phyloP scores from a whole-genome alignment of 2,797 vertebrate genomes.

The Aselliscus stoliczkanus region DNA sequence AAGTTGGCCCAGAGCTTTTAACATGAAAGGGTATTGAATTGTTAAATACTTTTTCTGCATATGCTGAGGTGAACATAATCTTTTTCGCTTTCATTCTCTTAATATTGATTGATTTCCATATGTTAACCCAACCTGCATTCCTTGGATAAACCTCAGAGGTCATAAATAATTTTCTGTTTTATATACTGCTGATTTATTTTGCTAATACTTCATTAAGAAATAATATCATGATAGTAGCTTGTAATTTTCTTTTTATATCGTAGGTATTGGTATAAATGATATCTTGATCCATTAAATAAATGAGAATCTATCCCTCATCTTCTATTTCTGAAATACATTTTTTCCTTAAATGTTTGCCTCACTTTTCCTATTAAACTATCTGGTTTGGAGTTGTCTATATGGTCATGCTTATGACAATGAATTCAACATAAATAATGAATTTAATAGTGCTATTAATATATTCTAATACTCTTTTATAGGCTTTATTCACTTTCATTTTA shows the following conservation, averaged over 20 bases:
- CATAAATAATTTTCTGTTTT: background rate
- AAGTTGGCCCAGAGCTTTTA: background rate
- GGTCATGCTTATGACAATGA: background rate
- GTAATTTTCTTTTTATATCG: background rate
- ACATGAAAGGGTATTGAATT: background rate
- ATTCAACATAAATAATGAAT: background rate
- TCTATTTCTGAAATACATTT: background rate
- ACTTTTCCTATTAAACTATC: background rate
- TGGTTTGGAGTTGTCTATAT: background rate
- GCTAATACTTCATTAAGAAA: background rate
- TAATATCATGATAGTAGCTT: background rate
- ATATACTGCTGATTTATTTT: background rate
- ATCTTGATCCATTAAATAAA: background rate
- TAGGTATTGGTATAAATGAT: background rate
- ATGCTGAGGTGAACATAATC: background rate
- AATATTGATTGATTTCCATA: background rate
- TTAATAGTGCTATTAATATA: background rate
- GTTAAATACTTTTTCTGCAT: background rate
- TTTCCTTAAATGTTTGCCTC: background rate
- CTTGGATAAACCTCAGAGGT: background rate
- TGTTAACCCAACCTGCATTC: background rate
- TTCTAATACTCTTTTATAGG: background rate
- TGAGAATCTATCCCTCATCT: background rate
- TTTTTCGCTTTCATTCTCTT: background rate
- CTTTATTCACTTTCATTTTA: background rate